Evolutionary conservation across 2,888 invertebrate genomes (phyloP).

Genomic region (Bhutanitis thaidina): DNA sequence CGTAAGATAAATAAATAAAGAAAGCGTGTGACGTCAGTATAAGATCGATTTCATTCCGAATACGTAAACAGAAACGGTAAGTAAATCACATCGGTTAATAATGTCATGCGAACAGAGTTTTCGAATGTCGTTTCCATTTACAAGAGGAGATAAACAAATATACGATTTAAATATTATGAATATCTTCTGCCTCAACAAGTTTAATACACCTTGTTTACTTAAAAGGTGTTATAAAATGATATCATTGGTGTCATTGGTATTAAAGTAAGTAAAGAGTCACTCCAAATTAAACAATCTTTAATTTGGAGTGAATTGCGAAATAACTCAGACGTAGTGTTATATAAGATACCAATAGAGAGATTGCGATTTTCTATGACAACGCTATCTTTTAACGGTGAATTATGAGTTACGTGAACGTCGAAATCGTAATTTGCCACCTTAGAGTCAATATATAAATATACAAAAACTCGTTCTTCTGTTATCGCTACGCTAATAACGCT

Average conservation of each 20-base stretch:
- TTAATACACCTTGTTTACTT: slow-evolving; percentile 1
- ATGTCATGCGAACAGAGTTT: not conserved
- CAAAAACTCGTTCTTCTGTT: too few species aligned
- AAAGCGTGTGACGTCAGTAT: not conserved
- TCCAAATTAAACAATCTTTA: slow-evolving; percentile 30
- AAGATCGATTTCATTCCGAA: not conserved
- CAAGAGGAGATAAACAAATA: not conserved
- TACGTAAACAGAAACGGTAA: not conserved
- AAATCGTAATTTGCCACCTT: not conserved
- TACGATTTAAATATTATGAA: not conserved
- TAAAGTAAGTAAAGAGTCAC: slow-evolving; percentile 24
- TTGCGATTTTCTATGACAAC: slow-evolving; percentile 5
- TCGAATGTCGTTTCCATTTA: not conserved
- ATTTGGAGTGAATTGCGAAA: not conserved
- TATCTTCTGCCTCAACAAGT: not conserved
- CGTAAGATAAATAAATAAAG: not conserved
- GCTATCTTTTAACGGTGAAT: slow-evolving; percentile 7
- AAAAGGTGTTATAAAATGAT: slow-evolving; percentile 26
- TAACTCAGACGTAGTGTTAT: slow-evolving; percentile 13
- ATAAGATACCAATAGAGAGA: slow-evolving; percentile 24
- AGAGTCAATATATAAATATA: too few species aligned
- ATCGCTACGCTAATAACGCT: too few species aligned
- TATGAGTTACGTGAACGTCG: slow-evolving; percentile 6
- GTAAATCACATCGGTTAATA: not conserved
- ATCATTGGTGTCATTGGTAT: slow-evolving; percentile 27